These are phyloP conservation scores for Argyrosomus regius DNA, from an alignment of 2,797 vertebrate species.

Conservation along the genomic window DNA sequence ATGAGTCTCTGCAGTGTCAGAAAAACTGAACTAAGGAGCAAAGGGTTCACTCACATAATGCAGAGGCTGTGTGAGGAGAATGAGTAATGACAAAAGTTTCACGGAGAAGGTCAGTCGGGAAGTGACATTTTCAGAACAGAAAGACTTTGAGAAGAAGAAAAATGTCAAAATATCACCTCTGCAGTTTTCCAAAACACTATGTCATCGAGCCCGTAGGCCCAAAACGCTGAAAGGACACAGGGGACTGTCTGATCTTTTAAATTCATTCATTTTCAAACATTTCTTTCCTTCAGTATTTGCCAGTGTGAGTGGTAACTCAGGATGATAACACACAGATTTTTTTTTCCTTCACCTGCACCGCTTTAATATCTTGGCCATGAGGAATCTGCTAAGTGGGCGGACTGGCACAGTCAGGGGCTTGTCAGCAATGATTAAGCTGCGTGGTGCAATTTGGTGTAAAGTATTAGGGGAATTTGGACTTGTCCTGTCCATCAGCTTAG, in stretches of 20 bases:
- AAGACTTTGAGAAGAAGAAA: conserved; percentile 27
- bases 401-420: conserved; percentile 22
- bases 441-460: conserved; percentile 11
- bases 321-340: background rate
- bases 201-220: conserved; percentile 16
- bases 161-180: conserved; percentile 35
- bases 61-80: conserved; percentile 42
- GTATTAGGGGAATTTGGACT: conserved; percentile 32
- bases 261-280: conserved; percentile 12
- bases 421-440: conserved; percentile 34
- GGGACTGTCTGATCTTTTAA: conserved; percentile 16
- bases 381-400: background rate
- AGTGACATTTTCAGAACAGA: conserved; percentile 37
- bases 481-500: conserved; percentile 21
- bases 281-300: conserved; percentile 18
- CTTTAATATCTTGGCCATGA: conserved; percentile 27
- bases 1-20: conserved; percentile 42
- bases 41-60: conserved; percentile 40
- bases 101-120: conserved; percentile 17
- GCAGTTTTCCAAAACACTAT: conserved; percentile 30
- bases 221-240: background rate
- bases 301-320: conserved; percentile 7
- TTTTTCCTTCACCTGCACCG: conserved; percentile 19
- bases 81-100: conserved; percentile 42
- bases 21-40: conserved; percentile 9